Evolutionary conservation across 2,888 invertebrate species (phyloP), one percentile per base, ranked within the genome.

Genomic region (Thyatira batis): DNA sequence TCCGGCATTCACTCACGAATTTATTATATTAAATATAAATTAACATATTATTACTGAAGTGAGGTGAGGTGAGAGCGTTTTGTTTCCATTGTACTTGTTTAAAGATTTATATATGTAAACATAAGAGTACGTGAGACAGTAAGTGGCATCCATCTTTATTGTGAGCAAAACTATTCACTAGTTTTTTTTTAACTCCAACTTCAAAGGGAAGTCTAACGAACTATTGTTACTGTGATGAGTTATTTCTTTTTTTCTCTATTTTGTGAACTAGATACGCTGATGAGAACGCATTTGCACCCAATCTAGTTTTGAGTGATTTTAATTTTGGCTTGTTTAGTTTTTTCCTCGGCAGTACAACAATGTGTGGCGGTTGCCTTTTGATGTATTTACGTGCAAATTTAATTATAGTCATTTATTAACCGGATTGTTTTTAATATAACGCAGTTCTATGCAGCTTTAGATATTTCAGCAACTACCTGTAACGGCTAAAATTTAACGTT

Each of bases 11-110:
- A 75, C 71, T 80, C 78, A 83, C 76, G 77, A 85, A 87, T 84
- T 84, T 85, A 87, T 87, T 84, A 85, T 80, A 89, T 89, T 87
- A 87, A 89, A 89, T 86, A 84, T 85, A 85, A 89, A 90, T 91
- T 91, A 91, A 89, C 89, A 90, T 91, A 89, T 87, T 85, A 88
- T 82, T 82, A 84, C 67, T 27, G n/a, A 61, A 52, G 43, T 51
- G 39, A 39, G 39, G 39, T 39, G 75, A 79, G 79, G 82, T 77
- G 83, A 80, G 80, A 73, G 67, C 79, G 79, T 79, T 83, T 82
- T 78, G 79, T 80, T 63, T 60, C 74, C 59, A 78, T 87, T 86
- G 84, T 87, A 73, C 71, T 76, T 76, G 67, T 68, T 70, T 76
- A 78, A 73, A 89, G 89, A 89, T 89, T 89, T 89, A 89, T 88